Evolutionary conservation across 2,888 invertebrate species (phyloP).

Genomic region (Tortrix viridana): DNA sequence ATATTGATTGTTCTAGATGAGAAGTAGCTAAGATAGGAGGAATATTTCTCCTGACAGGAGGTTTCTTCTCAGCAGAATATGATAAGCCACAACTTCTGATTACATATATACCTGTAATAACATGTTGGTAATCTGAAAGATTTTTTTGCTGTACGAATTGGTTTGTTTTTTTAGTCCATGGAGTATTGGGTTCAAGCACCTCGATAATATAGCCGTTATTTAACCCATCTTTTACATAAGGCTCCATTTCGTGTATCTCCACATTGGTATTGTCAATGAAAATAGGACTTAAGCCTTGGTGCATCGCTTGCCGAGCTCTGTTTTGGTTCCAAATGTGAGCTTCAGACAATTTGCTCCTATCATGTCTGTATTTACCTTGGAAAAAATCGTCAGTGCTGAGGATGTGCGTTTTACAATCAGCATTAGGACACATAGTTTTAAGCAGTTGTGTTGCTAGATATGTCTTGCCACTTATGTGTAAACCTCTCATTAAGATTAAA

Average conservation of each 20-base stretch:
- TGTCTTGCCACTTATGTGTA: constrained; percentile 94
- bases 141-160: constrained; percentile 86
- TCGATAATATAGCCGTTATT: constrained; percentile 89
- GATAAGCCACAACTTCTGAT: constrained; percentile 61
- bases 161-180: constrained; percentile 86
- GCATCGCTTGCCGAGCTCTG: constrained; percentile 83
- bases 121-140: constrained; percentile 82
- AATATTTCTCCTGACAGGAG: constrained; percentile 73
- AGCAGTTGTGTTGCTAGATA: constrained; percentile 85
- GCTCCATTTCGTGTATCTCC: constrained; percentile 92
- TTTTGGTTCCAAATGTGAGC: constrained; percentile 91
- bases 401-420: constrained; percentile 52
- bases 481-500: constrained; percentile 91
- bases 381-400: constrained; percentile 71
- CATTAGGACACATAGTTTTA: constrained; percentile 54
- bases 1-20: no score
- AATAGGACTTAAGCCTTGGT: constrained; percentile 88
- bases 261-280: constrained; percentile 96
- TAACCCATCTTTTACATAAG: constrained; percentile 88
- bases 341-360: constrained; percentile 63
- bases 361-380: constrained; percentile 57
- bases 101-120: constrained; percentile 73
- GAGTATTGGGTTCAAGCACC: constrained; percentile 91
- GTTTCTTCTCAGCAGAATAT: constrained; percentile 67
- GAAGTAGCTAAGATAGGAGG: constrained; percentile 43